Conservation (phyloP, 1,140 invertebrate genomes). For the Centruroides sculpturatus region DNA sequence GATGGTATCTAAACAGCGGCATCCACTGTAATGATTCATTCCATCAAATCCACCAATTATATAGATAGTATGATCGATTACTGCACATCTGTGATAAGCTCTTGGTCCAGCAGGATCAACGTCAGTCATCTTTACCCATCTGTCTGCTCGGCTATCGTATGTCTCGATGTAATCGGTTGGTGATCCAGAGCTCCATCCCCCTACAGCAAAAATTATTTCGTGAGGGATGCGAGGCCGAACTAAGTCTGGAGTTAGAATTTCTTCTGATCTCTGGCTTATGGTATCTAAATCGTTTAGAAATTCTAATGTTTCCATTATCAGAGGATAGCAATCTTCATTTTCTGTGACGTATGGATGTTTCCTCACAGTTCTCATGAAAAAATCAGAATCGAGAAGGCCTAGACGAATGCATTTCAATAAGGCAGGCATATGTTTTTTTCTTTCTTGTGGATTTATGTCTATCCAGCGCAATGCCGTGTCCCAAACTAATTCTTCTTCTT, state of each 20-base stretch:
- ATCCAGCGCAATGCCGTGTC: not conserved
- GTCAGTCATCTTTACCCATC: not conserved
- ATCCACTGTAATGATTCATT: constrained; percentile 48
- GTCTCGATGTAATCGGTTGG: not conserved
- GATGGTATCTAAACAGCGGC: constrained; percentile 49
- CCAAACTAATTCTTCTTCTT: not conserved
- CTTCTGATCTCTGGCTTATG: not conserved
- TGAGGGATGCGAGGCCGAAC: not conserved
- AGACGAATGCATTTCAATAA: not conserved
- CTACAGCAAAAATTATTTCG: not conserved
- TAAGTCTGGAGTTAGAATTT: not conserved
- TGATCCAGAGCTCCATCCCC: not conserved
- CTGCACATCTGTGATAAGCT: constrained; percentile 53
- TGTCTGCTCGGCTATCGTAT: not conserved
- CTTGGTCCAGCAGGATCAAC: constrained; percentile 32
- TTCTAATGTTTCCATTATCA: not conserved
- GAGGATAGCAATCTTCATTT: not conserved
- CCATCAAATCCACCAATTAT: constrained; percentile 63
- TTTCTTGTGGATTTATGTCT: not conserved
- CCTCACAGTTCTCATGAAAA: not conserved
- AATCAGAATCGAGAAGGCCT: not conserved
- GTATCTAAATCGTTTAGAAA: constrained; percentile 33
- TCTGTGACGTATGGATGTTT: not conserved
- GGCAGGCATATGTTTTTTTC: not conserved
- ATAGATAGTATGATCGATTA: constrained; percentile 45